Evolutionary conservation across 2,113 vertebrate genomes (phyloP).

Genomic region (Rhinolophus ferrumequinum): DNA sequence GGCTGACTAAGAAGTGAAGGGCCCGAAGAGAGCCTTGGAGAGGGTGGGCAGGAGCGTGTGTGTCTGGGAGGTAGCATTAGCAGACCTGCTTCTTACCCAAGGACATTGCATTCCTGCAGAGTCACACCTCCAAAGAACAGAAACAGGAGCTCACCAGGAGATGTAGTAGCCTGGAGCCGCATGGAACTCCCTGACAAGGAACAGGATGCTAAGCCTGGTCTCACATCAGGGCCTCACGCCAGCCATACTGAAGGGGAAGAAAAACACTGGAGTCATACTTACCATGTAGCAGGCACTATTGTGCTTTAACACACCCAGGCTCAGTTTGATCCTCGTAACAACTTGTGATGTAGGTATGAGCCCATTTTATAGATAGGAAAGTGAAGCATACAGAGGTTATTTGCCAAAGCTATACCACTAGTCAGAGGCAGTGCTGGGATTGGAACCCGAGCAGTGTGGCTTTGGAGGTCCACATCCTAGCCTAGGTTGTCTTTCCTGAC

Average conservation of each 20-base stretch:
- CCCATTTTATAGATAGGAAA: neutral
- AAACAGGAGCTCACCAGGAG: neutral
- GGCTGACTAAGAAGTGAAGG: conserved; percentile 51
- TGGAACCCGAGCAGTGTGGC: neutral
- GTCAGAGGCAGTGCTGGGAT: neutral
- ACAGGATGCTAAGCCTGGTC: neutral
- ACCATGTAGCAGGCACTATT: rapidly evolving
- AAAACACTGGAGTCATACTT: neutral
- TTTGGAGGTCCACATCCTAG: neutral
- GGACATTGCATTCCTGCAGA: neutral
- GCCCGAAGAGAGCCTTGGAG: neutral
- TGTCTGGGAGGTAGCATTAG: neutral
- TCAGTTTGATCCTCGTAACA: neutral
- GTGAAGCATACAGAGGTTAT: neutral
- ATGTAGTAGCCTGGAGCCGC: neutral
- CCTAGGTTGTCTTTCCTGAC: neutral
- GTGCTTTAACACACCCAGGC: neutral
- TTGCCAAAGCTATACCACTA: neutral
- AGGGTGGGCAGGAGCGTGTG: neutral
- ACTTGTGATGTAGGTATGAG: neutral
- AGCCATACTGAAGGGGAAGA: neutral
- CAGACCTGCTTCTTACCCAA: conserved; percentile 1
- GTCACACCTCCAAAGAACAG: neutral
- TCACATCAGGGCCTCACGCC: neutral
- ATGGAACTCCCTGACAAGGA: neutral